A percentile compares a stretch with the other conserved stretches of the same genome.
phyloP scores from a whole-genome alignment of 1,140 invertebrate genomes.

The Lineus longissimus region DNA sequence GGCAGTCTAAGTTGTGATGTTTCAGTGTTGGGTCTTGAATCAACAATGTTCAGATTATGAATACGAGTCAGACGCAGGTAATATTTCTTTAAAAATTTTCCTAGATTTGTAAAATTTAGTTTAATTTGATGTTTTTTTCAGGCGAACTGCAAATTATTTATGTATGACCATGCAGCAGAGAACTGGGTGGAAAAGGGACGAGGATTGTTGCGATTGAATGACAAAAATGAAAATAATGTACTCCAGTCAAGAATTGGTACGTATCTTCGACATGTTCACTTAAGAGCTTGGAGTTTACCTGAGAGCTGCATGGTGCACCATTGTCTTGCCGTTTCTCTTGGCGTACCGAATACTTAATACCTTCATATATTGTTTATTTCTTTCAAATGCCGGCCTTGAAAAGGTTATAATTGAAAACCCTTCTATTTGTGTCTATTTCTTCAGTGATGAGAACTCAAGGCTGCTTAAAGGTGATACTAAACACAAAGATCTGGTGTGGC shows the following conservation, averaged over 20 bases:
- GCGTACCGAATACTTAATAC: too few relatives aligned
- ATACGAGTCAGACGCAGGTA: too few relatives aligned
- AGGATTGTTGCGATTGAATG: slow-evolving; percentile 80
- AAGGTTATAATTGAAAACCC: neutral
- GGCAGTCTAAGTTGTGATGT: too few relatives aligned
- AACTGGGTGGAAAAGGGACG: slow-evolving; percentile 86
- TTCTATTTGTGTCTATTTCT: slow-evolving; percentile 8
- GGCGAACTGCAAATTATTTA: slow-evolving; percentile 85
- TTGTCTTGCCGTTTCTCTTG: too few relatives aligned
- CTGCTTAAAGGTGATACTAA: slow-evolving; percentile 82
- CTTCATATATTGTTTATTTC: too few relatives aligned
- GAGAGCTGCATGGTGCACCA: too few relatives aligned
- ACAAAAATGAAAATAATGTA: slow-evolving; percentile 30
- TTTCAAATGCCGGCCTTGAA: too few relatives aligned
- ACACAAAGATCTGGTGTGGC: slow-evolving; percentile 88
- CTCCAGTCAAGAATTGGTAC: slow-evolving; percentile 51
- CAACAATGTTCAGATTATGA: too few relatives aligned
- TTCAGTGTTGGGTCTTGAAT: too few relatives aligned
- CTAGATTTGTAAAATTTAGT: neutral
- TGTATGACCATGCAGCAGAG: slow-evolving; percentile 69
- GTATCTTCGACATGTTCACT: slow-evolving; percentile 8
- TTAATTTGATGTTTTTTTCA: slow-evolving; percentile 49
- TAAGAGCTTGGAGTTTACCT: too few relatives aligned
- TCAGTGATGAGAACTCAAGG: slow-evolving; percentile 79
- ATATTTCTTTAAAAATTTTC: neutral